Percentiles rank a stretch among this genome's conserved stretches.
These are phyloP conservation scores for Zaprionus inermis DNA, from an alignment of 1,140 invertebrate genomes.

Conservation along the genomic window DNA sequence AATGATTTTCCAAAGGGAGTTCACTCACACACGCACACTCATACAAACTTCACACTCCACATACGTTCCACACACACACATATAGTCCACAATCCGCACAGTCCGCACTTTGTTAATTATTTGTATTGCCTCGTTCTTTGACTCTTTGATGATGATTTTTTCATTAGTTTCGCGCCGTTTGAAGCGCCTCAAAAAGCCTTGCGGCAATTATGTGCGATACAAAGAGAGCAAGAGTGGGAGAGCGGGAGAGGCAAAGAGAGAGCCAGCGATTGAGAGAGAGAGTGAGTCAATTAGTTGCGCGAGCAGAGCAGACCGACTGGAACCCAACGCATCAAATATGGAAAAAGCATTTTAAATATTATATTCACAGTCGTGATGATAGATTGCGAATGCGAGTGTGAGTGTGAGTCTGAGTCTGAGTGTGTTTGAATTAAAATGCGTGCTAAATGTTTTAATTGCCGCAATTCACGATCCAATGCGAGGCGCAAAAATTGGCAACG, in stretches of 20 bases:
- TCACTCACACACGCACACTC: not conserved
- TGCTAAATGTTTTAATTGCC: conserved; percentile 77
- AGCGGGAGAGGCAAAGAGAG: not conserved
- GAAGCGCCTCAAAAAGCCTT: conserved; percentile 43
- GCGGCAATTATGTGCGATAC: conserved; percentile 19
- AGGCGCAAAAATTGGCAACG: conserved; percentile 60
- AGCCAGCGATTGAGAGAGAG: not conserved
- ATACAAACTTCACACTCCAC: not conserved
- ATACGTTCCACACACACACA: conserved; percentile 1
- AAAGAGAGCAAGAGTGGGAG: not conserved
- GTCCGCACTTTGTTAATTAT: conserved; percentile 24
- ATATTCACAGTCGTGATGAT: conserved; percentile 59
- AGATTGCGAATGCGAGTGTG: conserved; percentile 39
- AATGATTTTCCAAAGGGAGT: conserved; percentile 44
- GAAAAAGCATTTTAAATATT: conserved; percentile 35
- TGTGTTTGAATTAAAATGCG: conserved; percentile 59
- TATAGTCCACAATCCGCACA: not conserved
- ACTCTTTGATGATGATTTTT: conserved; percentile 65
- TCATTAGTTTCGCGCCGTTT: conserved; percentile 74
- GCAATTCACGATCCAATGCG: conserved; percentile 59
- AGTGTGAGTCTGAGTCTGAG: conserved; percentile 21
- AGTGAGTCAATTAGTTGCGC: conserved; percentile 54
- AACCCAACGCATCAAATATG: conserved; percentile 36
- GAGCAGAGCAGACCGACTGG: conserved; percentile 34
- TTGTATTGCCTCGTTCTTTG: conserved; percentile 28